These are phyloP conservation scores for Linurgus olivaceus DNA, from an alignment of 2,797 vertebrate genomes.

Conservation along the genomic window DNA sequence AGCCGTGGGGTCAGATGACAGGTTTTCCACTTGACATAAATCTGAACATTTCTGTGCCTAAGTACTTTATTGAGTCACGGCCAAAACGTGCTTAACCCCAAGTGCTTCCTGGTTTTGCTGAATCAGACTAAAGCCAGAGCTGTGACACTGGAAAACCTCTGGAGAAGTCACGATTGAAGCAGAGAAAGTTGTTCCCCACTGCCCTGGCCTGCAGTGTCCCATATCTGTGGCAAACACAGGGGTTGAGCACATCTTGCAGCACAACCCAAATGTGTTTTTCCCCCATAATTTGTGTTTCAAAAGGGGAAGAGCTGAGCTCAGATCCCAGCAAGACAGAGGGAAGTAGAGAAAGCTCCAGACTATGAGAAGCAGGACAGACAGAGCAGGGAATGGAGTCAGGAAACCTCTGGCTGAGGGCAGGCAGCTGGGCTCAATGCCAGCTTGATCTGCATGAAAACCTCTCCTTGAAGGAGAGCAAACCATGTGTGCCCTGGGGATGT, in stretches of 20 bases:
- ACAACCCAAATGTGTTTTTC: not conserved
- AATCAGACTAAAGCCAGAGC: slow-evolving; percentile 12
- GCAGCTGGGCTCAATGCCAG: not conserved
- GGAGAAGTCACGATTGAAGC: not conserved
- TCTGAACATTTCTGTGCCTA: not conserved
- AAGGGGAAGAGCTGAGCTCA: not conserved
- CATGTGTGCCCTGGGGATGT: not conserved
- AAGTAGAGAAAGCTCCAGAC: not conserved
- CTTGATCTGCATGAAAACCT: not conserved
- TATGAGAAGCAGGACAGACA: not conserved
- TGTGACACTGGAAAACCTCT: not conserved
- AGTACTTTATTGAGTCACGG: not conserved
- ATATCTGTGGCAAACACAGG: fast-evolving
- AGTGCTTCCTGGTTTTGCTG: not conserved
- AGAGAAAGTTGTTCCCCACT: not conserved
- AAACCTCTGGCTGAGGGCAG: not conserved
- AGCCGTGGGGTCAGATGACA: not conserved
- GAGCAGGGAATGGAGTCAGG: not conserved
- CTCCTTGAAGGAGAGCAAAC: not conserved
- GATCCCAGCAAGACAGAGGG: not conserved
- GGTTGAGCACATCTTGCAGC: not conserved
- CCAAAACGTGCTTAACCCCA: not conserved
- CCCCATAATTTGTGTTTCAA: not conserved
- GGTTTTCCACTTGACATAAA: not conserved
- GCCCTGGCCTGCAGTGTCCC: not conserved